Evolutionary conservation across 2,888 invertebrate genomes (phyloP), one percentile per base, ranked within the genome.

Genomic region (Tetragonula carbonaria): DNA sequence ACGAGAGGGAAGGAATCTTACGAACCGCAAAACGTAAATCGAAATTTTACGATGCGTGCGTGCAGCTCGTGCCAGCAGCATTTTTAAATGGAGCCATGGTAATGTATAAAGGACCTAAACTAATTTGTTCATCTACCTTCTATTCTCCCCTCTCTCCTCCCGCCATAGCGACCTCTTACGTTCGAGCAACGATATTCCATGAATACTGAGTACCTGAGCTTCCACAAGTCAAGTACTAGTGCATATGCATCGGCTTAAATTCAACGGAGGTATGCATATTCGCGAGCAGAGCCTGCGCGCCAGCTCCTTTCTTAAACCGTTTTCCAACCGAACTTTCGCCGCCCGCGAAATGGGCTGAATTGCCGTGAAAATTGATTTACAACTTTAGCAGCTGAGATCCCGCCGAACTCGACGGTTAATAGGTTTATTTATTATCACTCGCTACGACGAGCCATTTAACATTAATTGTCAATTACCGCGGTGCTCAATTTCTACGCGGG

Each of bases 141-240:
- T 33, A 65, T 45, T 50, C 53, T 18, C 18, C 23, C 16, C 66
- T 33, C 53, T 18, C 18, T 18, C 18, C 33, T 50, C 53, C 14
- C n/a, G 18, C 18, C 66, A 28, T 59, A 53, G 55, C 81, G 78
- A 82, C 71, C 84, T 84, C 67, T 79, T 77, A 85, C 78, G 83
- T 86, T 86, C 80, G 78, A 71, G 82, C 70, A 76, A 86, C 87
- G 89, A 90, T 92, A 92, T 93, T 91, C 91, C 90, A 93, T 93
- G 93, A 93, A 93, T 93, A 93, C 92, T 86, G 91, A 93, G 85
- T 82, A 86, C 88, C 85, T 66, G 76, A 55, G 84, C 84, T 85
- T 73, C 80, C 76, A 78, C 86, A 16, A 53, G 71, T 88, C 76
- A 81, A 89, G 77, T 77, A 87, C 80, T n/a, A 53, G 88, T 88